These are phyloP conservation scores for Eurystomus gularis DNA, from an alignment of 2,113 vertebrate genomes.

Conservation along the genomic window DNA sequence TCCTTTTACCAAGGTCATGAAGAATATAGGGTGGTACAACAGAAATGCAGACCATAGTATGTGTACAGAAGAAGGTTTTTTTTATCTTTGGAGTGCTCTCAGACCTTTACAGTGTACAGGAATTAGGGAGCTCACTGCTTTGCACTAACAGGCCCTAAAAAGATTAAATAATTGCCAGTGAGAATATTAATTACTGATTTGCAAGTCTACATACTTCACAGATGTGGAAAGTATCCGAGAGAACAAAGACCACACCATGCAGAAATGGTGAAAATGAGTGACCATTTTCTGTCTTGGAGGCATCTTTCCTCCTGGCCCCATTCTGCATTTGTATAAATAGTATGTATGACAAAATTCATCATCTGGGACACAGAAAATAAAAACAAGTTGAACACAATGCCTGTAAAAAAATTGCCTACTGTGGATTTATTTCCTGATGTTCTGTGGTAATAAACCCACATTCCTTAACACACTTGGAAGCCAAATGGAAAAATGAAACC, in stretches of 20 bases:
- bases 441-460: not conserved
- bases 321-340: not conserved
- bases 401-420: not conserved
- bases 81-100: not conserved
- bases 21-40: not conserved
- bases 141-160: not conserved
- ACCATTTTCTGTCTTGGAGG: not conserved
- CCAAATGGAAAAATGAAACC: not conserved
- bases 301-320: not conserved
- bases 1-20: not conserved
- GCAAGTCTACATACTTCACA: not conserved
- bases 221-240: not conserved
- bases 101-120: not conserved
- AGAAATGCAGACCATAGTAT: not conserved
- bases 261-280: not conserved
- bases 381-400: not conserved
- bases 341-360: not conserved
- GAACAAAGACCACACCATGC: not conserved
- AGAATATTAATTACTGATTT: not conserved
- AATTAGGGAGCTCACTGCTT: not conserved
- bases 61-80: not conserved
- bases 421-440: conserved; percentile 24
- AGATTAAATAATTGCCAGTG: not conserved
- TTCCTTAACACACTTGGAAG: not conserved
- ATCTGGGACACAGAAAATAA: not conserved